A percentile compares a stretch with the other conserved stretches of the same genome.
Conservation (phyloP, 2,797 vertebrate genomes). For the Protonibea diacanthus region DNA sequence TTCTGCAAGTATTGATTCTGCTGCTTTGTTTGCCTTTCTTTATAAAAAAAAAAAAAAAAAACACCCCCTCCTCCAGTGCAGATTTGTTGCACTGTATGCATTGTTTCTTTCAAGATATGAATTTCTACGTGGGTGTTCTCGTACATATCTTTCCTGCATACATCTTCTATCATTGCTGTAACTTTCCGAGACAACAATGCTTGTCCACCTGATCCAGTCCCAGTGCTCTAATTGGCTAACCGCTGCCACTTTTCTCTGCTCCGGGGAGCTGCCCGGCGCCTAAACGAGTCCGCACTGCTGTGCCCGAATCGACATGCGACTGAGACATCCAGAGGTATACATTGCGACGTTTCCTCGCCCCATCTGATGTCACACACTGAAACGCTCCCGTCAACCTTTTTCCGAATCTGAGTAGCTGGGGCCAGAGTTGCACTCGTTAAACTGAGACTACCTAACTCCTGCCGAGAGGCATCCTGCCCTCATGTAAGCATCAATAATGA, state of each 20-base stretch:
- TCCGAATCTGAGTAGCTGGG: constrained; percentile 5
- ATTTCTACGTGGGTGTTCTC: constrained; percentile 25
- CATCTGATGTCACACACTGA: constrained; percentile 24
- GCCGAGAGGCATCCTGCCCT: constrained; percentile 32
- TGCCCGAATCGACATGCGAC: background rate
- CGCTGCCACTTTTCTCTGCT: constrained; percentile 72
- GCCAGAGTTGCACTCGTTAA: constrained; percentile 18
- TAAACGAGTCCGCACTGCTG: constrained; percentile 62
- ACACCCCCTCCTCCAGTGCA: constrained; percentile 42
- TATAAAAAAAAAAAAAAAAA: constrained; percentile 47
- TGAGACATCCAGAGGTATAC: background rate
- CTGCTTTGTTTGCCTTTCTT: constrained; percentile 59
- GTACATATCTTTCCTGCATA: constrained; percentile 22
- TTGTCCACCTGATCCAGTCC: constrained; percentile 71
- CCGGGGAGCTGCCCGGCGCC: constrained; percentile 57
- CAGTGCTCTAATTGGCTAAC: constrained; percentile 77
- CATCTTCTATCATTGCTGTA: constrained; percentile 44
- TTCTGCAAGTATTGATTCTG: constrained; percentile 61
- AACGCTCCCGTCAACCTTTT: constrained; percentile 4
- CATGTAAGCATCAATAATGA: constrained; percentile 74
- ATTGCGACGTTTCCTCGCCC: background rate
- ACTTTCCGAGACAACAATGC: constrained; percentile 47
- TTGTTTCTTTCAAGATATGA: background rate
- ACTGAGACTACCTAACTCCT: constrained; percentile 48
- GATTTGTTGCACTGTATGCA: constrained; percentile 38